Conservation (phyloP, 2,797 vertebrate genomes). For the Pangasius larnaudii region DNA sequence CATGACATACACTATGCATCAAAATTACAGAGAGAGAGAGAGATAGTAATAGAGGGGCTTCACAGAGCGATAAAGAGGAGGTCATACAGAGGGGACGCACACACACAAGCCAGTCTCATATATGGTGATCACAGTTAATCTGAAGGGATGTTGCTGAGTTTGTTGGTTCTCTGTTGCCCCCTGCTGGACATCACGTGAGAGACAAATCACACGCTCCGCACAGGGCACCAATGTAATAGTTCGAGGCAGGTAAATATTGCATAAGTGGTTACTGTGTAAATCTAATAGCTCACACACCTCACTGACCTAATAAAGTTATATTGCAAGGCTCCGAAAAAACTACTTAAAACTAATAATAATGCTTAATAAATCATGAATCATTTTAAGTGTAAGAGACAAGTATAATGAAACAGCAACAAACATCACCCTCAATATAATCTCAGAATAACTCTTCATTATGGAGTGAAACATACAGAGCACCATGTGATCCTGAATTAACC, state of each 20-base stretch:
- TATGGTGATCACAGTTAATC: slow-evolving; percentile 22
- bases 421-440: not conserved
- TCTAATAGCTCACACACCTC: not conserved
- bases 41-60: not conserved
- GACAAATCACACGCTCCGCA: not conserved
- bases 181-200: slow-evolving; percentile 47
- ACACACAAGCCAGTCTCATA: slow-evolving; percentile 16
- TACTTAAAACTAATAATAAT: not conserved
- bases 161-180: slow-evolving; percentile 57
- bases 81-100: slow-evolving; percentile 31
- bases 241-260: not conserved
- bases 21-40: slow-evolving; percentile 25
- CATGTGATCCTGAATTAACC: slow-evolving; percentile 22
- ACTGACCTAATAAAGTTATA: slow-evolving; percentile 10
- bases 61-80: slow-evolving; percentile 35
- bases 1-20: slow-evolving; percentile 24
- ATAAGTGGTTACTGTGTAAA: not conserved
- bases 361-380: not conserved
- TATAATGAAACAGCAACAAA: slow-evolving; percentile 8
- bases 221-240: not conserved
- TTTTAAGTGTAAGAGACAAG: not conserved
- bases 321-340: not conserved
- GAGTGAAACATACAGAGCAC: not conserved
- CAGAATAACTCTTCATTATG: slow-evolving; percentile 5
- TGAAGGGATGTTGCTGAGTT: slow-evolving; percentile 13